Evolutionary conservation across 2,888 invertebrate species (phyloP).

Genomic region (Chrysotoxum bicinctum): DNA sequence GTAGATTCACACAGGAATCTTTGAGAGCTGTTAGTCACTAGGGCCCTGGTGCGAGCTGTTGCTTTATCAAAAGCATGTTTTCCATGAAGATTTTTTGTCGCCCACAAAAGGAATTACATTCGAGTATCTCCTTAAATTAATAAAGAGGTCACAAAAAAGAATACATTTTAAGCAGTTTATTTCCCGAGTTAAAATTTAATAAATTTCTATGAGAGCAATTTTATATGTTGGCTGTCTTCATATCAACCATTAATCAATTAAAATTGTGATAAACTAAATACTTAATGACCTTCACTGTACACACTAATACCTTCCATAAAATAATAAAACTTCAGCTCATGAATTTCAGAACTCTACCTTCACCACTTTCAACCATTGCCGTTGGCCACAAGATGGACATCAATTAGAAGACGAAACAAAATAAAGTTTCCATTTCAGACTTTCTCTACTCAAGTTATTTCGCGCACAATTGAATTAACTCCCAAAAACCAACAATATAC

Average conservation of each 20-base stretch:
- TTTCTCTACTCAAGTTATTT: conserved; percentile 49
- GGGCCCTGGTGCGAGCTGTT: too few relatives aligned
- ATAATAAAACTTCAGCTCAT: not conserved
- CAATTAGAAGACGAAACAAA: not conserved
- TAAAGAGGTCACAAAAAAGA: not conserved
- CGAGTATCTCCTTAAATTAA: too few relatives aligned
- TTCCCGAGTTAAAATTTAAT: not conserved
- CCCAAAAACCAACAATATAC: conserved; percentile 4
- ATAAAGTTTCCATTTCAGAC: conserved; percentile 32
- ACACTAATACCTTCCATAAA: not conserved
- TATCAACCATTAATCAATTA: not conserved
- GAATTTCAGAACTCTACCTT: not conserved
- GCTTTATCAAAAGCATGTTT: too few relatives aligned
- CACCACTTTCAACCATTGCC: not conserved
- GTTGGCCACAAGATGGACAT: not conserved
- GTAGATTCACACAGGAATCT: too few relatives aligned
- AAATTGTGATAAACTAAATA: not conserved
- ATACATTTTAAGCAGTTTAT: not conserved
- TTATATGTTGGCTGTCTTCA: not conserved
- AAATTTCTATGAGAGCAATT: not conserved
- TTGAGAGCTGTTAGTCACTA: too few relatives aligned
- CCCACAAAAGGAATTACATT: too few relatives aligned
- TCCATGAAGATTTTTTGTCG: too few relatives aligned
- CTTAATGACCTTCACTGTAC: not conserved
- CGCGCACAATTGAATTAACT: conserved; percentile 42